Evolutionary conservation across 1,140 invertebrate species (phyloP).

Genomic region (Bombus sylvicola): DNA sequence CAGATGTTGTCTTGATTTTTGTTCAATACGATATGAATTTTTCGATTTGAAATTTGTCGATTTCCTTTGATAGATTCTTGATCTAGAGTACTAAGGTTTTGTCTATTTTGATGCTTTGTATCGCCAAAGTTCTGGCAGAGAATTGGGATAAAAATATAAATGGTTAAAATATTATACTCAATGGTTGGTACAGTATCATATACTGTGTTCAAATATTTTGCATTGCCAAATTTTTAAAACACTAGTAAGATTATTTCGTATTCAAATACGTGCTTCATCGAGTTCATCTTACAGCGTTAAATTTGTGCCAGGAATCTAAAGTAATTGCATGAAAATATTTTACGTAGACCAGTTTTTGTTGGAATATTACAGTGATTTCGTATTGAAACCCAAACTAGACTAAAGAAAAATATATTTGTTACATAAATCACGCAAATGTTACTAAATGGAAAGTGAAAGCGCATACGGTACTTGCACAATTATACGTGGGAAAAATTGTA

Average conservation of each 20-base stretch:
- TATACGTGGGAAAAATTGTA: neutral
- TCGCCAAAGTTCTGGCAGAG: too few relatives aligned
- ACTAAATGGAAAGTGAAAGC: conserved; percentile 10
- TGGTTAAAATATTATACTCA: too few relatives aligned
- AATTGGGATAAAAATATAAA: too few relatives aligned
- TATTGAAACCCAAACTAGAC: too few relatives aligned
- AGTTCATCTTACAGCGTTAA: neutral
- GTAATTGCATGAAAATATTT: neutral
- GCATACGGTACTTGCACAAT: neutral
- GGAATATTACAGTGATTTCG: neutral
- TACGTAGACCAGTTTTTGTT: neutral
- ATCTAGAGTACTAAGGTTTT: neutral
- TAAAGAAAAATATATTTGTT: neutral
- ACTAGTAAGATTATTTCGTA: neutral
- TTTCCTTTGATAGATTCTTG: neutral
- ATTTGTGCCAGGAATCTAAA: neutral
- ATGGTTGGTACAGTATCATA: too few relatives aligned
- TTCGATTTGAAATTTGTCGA: neutral
- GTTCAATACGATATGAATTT: neutral
- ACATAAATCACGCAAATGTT: neutral
- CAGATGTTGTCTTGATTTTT: neutral
- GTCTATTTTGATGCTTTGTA: too few relatives aligned
- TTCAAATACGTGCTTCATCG: neutral
- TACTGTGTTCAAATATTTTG: neutral
- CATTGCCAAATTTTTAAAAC: neutral